phyloP scores from a whole-genome alignment of 1,140 invertebrate species.

The Bombus balteatus region DNA sequence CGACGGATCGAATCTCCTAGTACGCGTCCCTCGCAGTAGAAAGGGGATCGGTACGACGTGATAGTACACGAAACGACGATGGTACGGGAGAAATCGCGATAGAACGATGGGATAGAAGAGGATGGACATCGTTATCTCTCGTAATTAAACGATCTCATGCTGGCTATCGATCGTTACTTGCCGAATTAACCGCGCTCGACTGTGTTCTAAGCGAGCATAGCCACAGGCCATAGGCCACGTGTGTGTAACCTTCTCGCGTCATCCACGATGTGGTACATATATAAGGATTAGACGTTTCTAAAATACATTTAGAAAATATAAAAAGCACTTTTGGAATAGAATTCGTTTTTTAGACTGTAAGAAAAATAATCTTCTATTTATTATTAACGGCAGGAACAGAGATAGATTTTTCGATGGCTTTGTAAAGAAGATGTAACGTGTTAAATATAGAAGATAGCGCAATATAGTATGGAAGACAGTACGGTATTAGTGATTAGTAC shows the following conservation, averaged over 20 bases:
- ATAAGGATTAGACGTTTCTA: background rate
- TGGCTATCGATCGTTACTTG: constrained; percentile 60
- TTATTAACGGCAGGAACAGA: too few species aligned
- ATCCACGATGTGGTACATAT: background rate
- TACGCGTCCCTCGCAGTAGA: background rate
- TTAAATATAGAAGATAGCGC: too few species aligned
- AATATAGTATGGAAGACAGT: too few species aligned
- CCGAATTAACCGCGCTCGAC: constrained; percentile 51
- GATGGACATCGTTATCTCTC: constrained; percentile 59
- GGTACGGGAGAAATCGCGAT: background rate
- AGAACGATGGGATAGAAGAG: constrained; percentile 8
- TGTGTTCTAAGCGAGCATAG: background rate
- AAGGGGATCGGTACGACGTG: background rate
- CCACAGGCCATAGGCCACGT: background rate
- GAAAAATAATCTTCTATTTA: too few species aligned
- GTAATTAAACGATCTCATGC: constrained; percentile 67
- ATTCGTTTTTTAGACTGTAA: too few species aligned
- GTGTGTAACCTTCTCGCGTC: background rate
- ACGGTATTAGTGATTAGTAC: too few species aligned
- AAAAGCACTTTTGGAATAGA: too few species aligned
- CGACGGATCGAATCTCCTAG: constrained; percentile 3
- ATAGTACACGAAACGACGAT: background rate
- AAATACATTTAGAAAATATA: background rate
- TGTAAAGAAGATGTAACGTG: too few species aligned
- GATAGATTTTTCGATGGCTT: too few species aligned